phyloP scores from a whole-genome alignment of 2,888 invertebrate species.

The Omphaloscelis lunosa region DNA sequence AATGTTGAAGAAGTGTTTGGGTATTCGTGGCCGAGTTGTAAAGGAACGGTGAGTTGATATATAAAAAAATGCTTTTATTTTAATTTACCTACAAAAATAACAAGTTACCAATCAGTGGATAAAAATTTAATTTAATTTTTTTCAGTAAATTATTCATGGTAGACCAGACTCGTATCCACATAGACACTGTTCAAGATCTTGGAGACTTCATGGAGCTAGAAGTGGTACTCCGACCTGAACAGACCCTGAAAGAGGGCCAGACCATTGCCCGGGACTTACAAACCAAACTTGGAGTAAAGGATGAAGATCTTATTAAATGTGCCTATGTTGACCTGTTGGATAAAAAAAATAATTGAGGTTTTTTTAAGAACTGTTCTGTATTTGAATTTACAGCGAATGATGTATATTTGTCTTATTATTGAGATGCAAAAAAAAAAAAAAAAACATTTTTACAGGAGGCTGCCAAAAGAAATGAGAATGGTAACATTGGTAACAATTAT shows the following conservation, averaged over 20 bases:
- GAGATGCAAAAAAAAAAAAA: too few relatives aligned
- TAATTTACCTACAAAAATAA: not conserved
- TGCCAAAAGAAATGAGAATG: not conserved
- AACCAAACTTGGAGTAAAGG: constrained; percentile 91
- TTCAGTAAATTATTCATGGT: constrained; percentile 94
- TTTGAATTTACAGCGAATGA: not conserved
- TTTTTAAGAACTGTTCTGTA: not conserved
- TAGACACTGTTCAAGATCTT: constrained; percentile 95
- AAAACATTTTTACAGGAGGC: too few relatives aligned
- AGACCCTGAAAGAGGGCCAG: constrained; percentile 93
- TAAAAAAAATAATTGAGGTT: constrained; percentile 61
- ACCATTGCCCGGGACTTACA: constrained; percentile 93
- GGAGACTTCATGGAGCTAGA: constrained; percentile 97
- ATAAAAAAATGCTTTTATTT: not conserved
- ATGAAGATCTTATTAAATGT: constrained; percentile 92
- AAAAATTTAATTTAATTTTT: constrained; percentile 33
- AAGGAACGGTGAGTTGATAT: constrained; percentile 90
- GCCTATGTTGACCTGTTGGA: constrained; percentile 94
- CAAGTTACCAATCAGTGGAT: not conserved
- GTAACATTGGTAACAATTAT: not conserved
- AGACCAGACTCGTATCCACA: constrained; percentile 96
- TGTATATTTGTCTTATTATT: too few relatives aligned
- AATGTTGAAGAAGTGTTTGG: constrained; percentile 91
- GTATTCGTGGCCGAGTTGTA: constrained; percentile 93
- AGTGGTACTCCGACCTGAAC: constrained; percentile 93